Evolutionary conservation across 2,888 invertebrate species (phyloP).

Genomic region (Ptilodon capucinus): DNA sequence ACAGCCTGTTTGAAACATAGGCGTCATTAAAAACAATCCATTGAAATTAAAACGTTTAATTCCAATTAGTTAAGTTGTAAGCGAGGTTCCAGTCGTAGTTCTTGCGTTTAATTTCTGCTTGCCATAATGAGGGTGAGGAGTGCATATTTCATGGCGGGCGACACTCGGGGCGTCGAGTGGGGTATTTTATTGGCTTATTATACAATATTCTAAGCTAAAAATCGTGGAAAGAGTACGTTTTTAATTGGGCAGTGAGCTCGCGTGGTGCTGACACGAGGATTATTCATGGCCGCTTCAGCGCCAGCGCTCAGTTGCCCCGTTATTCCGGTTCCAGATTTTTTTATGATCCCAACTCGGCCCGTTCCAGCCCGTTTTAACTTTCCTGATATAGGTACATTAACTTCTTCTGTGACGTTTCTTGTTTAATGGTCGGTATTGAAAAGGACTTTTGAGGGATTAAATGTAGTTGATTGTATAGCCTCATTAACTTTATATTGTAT

Average conservation of each 20-base stretch:
- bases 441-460: neutral
- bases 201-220: slow-evolving; percentile 83
- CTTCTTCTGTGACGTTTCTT: slow-evolving; percentile 16
- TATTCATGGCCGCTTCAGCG: slow-evolving; percentile 79
- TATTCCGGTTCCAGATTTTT: slow-evolving; percentile 56
- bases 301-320: slow-evolving; percentile 66
- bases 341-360: slow-evolving; percentile 48
- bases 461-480: too few relatives aligned
- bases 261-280: slow-evolving; percentile 78
- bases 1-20: slow-evolving; percentile 3
- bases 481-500: too few relatives aligned
- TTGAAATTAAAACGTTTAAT: slow-evolving; percentile 28
- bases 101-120: slow-evolving; percentile 74
- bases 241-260: slow-evolving; percentile 79
- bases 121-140: slow-evolving; percentile 75
- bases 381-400: slow-evolving; percentile 39
- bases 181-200: slow-evolving; percentile 83
- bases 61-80: slow-evolving; percentile 41
- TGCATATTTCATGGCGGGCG: slow-evolving; percentile 77
- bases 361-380: slow-evolving; percentile 44
- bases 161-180: slow-evolving; percentile 76
- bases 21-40: slow-evolving; percentile 8
- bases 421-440: slow-evolving; percentile 17
- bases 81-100: slow-evolving; percentile 45
- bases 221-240: slow-evolving; percentile 82